These are phyloP conservation scores for Pomatorhinus ruficollis DNA, from an alignment of 2,113 vertebrate species.

Conservation along the genomic window DNA sequence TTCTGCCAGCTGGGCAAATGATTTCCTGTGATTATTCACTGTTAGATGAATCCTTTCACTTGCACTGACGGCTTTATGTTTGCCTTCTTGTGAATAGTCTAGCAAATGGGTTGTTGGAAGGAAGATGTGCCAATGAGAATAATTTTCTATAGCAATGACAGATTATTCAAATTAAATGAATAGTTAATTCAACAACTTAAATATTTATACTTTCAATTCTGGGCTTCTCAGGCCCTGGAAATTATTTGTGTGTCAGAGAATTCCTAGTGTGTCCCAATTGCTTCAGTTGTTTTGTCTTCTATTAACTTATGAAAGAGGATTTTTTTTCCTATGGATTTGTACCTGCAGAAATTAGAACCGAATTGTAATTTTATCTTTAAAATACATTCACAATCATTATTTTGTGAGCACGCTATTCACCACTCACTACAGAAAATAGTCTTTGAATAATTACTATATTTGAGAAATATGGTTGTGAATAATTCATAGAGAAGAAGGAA, in stretches of 20 bases:
- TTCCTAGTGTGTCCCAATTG: background rate
- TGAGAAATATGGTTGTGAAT: background rate
- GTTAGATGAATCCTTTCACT: background rate
- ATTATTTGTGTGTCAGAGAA: background rate
- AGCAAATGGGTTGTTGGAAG: background rate
- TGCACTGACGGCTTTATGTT: background rate
- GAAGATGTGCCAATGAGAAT: background rate
- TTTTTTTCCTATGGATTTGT: background rate
- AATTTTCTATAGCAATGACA: slow-evolving; percentile 26
- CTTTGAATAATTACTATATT: background rate
- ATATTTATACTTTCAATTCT: slow-evolving; percentile 36
- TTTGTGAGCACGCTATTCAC: background rate
- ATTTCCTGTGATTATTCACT: slow-evolving; percentile 13
- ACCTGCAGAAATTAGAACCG: background rate
- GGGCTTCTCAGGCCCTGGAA: background rate
- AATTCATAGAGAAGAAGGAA: background rate
- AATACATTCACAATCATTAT: background rate
- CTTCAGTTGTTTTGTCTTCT: background rate
- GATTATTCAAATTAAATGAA: slow-evolving; percentile 49
- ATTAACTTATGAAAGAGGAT: background rate
- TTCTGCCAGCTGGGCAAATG: slow-evolving; percentile 1
- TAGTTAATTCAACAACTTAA: slow-evolving; percentile 40
- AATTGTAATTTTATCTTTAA: background rate
- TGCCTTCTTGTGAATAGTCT: background rate
- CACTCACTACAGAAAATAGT: background rate